Percentiles rank a stretch among this genome's conserved stretches.
Evolutionary conservation across 2,113 vertebrate genomes (phyloP).

Genomic region (Lasiurus cinereus): DNA sequence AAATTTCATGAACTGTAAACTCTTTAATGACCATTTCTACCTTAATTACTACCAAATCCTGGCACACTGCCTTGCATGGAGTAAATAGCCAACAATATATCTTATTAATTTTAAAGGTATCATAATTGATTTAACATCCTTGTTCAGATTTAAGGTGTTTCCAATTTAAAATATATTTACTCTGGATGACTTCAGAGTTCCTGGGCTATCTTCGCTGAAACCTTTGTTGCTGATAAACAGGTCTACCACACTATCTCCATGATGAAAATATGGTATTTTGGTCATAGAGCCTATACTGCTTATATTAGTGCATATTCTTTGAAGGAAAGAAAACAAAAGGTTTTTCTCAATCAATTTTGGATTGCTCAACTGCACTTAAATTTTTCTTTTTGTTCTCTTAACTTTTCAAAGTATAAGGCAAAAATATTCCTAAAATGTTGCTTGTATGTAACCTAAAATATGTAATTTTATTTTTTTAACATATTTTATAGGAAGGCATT

Average conservation of each 20-base stretch:
- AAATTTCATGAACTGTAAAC: background rate
- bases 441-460: background rate
- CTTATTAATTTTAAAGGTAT: background rate
- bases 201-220: background rate
- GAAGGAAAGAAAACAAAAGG: background rate
- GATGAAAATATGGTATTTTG: background rate
- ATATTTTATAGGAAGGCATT: background rate
- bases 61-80: background rate
- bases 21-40: background rate
- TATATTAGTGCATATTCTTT: background rate
- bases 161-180: background rate
- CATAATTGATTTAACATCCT: background rate
- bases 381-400: background rate
- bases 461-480: background rate
- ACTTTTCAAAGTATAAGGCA: background rate
- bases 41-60: background rate
- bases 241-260: background rate
- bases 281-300: background rate
- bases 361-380: background rate
- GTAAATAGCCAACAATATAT: background rate
- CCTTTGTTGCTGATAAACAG: background rate
- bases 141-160: background rate
- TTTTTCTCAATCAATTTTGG: background rate
- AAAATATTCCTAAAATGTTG: background rate
- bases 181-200: background rate